phyloP scores from a whole-genome alignment of 1,140 invertebrate genomes.

The Macrosteles quadrilineatus region DNA sequence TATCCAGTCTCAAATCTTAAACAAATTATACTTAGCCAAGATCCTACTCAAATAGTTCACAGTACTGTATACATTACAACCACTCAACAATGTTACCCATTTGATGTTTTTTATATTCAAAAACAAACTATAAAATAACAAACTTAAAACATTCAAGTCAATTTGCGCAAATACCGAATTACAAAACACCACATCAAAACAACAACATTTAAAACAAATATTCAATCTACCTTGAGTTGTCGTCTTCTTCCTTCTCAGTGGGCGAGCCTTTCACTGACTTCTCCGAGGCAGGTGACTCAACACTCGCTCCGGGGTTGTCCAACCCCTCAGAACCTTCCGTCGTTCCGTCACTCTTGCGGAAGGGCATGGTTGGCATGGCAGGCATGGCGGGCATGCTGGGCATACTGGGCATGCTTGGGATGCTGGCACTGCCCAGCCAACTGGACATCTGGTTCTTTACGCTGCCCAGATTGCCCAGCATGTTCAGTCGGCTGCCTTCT shows the following conservation, averaged over 20 bases:
- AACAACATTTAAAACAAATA: too few species aligned
- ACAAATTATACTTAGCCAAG: too few species aligned
- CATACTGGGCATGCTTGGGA: too few species aligned
- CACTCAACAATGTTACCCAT: too few species aligned
- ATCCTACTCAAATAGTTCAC: too few species aligned
- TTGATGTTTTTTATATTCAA: too few species aligned
- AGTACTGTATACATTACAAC: too few species aligned
- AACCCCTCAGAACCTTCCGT: not conserved
- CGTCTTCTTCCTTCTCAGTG: constrained; percentile 72
- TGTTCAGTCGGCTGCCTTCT: constrained; percentile 68
- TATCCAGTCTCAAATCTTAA: too few species aligned
- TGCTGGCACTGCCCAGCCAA: constrained; percentile 72
- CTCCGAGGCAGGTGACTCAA: constrained; percentile 49
- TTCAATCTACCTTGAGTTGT: constrained; percentile 78
- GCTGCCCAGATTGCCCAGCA: constrained; percentile 64
- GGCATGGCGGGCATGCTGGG: constrained; percentile 18
- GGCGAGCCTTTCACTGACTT: constrained; percentile 54
- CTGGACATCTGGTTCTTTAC: constrained; percentile 74
- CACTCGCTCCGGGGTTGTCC: not conserved
- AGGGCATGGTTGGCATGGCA: constrained; percentile 29
- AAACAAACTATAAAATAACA: too few species aligned
- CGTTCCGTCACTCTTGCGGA: constrained; percentile 23
- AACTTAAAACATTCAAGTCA: too few species aligned
- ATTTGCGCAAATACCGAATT: too few species aligned
- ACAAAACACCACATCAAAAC: too few species aligned